These are phyloP conservation scores for Psephotus haematonotus DNA, from an alignment of 2,113 vertebrate species.

Conservation along the genomic window DNA sequence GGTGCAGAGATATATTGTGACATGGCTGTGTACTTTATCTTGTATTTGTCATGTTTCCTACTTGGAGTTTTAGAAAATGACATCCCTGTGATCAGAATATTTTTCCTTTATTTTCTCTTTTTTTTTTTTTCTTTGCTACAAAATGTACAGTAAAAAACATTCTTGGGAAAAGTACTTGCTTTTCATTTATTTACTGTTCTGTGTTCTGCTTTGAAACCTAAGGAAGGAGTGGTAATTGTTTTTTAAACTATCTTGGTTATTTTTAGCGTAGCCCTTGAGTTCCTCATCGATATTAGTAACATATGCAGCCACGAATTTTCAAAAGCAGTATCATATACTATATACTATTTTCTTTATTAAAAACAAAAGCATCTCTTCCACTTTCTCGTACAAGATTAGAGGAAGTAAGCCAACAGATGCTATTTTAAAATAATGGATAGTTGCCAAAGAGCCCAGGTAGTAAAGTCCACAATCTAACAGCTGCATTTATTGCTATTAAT, in stretches of 20 bases:
- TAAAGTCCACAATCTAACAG: not conserved
- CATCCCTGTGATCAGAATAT: slow-evolving; percentile 66
- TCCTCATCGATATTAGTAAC: not conserved
- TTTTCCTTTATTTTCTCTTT: not conserved
- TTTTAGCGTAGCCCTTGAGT: not conserved
- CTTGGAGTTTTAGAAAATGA: slow-evolving; percentile 68
- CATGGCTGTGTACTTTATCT: slow-evolving; percentile 66
- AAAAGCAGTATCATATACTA: not conserved
- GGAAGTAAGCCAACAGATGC: not conserved
- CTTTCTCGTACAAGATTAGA: not conserved
- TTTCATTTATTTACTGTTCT: slow-evolving; percentile 47
- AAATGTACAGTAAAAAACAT: slow-evolving; percentile 76
- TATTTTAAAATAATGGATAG: not conserved
- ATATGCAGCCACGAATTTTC: not conserved
- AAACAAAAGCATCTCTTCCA: not conserved
- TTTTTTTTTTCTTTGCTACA: slow-evolving; percentile 63
- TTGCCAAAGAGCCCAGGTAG: slow-evolving; percentile 2
- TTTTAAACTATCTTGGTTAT: not conserved
- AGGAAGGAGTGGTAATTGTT: not conserved
- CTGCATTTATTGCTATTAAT: not conserved
- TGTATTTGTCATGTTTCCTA: slow-evolving; percentile 73
- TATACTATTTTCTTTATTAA: not conserved
- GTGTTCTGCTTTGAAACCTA: not conserved
- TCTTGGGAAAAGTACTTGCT: slow-evolving; percentile 10
- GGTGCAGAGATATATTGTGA: slow-evolving; percentile 63